These are phyloP conservation scores for Ctenosaura bakeri DNA, from an alignment of 2,797 vertebrate species.

Conservation along the genomic window DNA sequence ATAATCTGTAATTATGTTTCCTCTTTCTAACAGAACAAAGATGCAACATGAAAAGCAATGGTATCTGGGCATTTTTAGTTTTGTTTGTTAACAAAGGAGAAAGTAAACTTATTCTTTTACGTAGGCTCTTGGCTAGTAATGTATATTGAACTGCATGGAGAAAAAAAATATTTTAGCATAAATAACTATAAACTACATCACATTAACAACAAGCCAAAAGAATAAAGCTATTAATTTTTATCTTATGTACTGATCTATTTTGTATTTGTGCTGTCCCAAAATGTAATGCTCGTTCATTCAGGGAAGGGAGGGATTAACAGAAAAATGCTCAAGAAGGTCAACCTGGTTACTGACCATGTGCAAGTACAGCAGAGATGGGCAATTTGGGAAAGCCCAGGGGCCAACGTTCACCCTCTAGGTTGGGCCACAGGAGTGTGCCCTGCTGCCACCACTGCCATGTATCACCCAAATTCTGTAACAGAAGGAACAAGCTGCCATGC, in stretches of 20 bases:
- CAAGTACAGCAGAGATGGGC: background rate
- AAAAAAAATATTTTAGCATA: conserved; percentile 81
- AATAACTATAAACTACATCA: conserved; percentile 78
- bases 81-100: conserved; percentile 73
- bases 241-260: conserved; percentile 74
- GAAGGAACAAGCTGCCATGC: too few relatives aligned
- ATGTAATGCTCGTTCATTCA: conserved; percentile 1
- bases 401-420: too few relatives aligned
- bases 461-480: too few relatives aligned
- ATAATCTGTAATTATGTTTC: conserved; percentile 30
- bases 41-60: conserved; percentile 62
- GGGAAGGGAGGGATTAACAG: background rate
- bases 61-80: conserved; percentile 52
- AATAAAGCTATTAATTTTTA: conserved; percentile 90
- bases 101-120: conserved; percentile 79
- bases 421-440: too few relatives aligned
- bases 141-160: conserved; percentile 85
- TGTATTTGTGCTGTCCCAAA: conserved; percentile 62
- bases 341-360: background rate
- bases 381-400: too few relatives aligned
- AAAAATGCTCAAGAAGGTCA: conserved; percentile 2
- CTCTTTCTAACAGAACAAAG: conserved; percentile 71
- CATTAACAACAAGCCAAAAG: conserved; percentile 78
- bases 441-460: too few relatives aligned
- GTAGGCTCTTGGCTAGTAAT: conserved; percentile 78